Conservation (phyloP, 2,113 vertebrate genomes). For the Cyprinodon variegatus region DNA sequence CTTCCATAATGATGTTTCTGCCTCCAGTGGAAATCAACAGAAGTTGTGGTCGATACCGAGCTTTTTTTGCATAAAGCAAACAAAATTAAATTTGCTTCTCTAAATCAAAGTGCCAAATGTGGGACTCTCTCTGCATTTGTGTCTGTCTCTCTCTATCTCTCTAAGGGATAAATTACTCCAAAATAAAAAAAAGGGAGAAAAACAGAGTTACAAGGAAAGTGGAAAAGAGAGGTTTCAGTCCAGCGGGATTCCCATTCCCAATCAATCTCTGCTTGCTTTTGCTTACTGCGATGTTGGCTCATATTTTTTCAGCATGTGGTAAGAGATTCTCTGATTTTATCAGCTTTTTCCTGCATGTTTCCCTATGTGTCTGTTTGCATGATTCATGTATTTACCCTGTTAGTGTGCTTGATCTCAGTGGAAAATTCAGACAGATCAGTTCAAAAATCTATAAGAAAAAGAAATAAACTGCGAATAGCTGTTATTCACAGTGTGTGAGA, state of each 20-base stretch:
- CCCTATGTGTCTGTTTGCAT: slow-evolving; percentile 27
- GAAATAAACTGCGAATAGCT: neutral
- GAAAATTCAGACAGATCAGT: slow-evolving; percentile 34
- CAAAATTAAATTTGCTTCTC: slow-evolving; percentile 97
- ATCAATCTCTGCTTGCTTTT: slow-evolving; percentile 64
- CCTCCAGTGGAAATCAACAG: slow-evolving; percentile 97
- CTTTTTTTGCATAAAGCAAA: slow-evolving; percentile 96
- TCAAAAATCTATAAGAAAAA: slow-evolving; percentile 19
- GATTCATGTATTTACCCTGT: slow-evolving; percentile 23
- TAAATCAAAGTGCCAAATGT: slow-evolving; percentile 89
- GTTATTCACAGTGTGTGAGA: neutral
- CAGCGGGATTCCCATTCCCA: slow-evolving; percentile 67
- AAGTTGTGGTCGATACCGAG: slow-evolving; percentile 87
- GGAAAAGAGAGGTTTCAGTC: slow-evolving; percentile 68
- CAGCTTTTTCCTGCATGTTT: slow-evolving; percentile 38
- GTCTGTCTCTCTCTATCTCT: slow-evolving; percentile 52
- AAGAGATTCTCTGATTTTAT: slow-evolving; percentile 50
- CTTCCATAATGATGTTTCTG: slow-evolving; percentile 92
- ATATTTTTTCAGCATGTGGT: slow-evolving; percentile 43
- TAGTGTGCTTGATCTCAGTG: slow-evolving; percentile 27
- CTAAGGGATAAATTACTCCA: slow-evolving; percentile 96
- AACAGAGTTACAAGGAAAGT: slow-evolving; percentile 45
- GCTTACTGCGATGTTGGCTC: slow-evolving; percentile 46
- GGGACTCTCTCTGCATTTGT: slow-evolving; percentile 68
- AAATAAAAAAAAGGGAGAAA: slow-evolving; percentile 78